Percentiles rank a stretch among this genome's conserved stretches.
phyloP scores from a whole-genome alignment of 2,113 vertebrate genomes.

The Chlorodrepanis virens region DNA sequence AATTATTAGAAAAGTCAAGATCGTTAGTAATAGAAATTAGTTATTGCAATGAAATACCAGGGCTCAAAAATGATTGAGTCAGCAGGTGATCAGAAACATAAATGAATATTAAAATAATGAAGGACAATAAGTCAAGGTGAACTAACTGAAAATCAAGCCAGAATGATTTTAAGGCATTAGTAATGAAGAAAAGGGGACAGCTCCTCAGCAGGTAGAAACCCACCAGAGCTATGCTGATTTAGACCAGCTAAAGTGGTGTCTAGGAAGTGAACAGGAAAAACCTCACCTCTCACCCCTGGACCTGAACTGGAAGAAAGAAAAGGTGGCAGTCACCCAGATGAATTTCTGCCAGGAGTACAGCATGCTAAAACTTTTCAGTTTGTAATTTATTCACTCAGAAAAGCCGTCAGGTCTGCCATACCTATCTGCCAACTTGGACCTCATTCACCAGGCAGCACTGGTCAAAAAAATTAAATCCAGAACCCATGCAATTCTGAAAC shows the following conservation, averaged over 20 bases:
- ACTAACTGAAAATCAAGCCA: slow-evolving; percentile 55
- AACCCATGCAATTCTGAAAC: not conserved
- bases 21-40: slow-evolving; percentile 32
- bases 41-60: slow-evolving; percentile 17
- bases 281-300: not conserved
- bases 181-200: slow-evolving; percentile 28
- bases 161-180: slow-evolving; percentile 48
- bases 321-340: not conserved
- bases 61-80: slow-evolving; percentile 50
- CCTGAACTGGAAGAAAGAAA: not conserved
- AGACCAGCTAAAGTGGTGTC: not conserved
- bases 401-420: not conserved
- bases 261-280: not conserved
- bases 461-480: not conserved
- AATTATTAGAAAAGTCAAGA: slow-evolving; percentile 41
- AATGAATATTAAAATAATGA: slow-evolving; percentile 64
- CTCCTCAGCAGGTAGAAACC: slow-evolving; percentile 52
- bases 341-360: not conserved
- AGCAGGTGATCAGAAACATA: slow-evolving; percentile 57
- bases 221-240: not conserved
- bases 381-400: not conserved
- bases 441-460: not conserved
- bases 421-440: not conserved
- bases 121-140: slow-evolving; percentile 64
- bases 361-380: not conserved